Evolutionary conservation across 2,888 invertebrate species (phyloP), one percentile per base, ranked within the genome.

Genomic region (Tipula lateralis): DNA sequence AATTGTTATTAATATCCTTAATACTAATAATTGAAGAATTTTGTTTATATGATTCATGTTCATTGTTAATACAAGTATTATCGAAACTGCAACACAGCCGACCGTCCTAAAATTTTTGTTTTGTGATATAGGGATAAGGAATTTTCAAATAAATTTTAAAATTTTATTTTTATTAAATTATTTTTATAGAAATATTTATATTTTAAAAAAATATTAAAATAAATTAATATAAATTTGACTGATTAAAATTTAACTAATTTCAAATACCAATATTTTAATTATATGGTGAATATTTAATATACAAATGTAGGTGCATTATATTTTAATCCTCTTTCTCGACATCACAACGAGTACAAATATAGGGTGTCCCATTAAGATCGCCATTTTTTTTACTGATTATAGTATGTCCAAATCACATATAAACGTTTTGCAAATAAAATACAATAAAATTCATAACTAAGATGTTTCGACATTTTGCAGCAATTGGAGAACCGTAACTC

Each of bases 41-140:
- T 12, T n/a, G 84, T 83, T 84, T 36, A 85, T n/a, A 29, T 34
- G 30, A 34, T 83, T 82, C 16, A 19, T 12, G 29, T 85, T 83
- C 29, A 86, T 84, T 86, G 86, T 86, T 85, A 87, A 85, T 85
- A 85, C 87, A 87, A 86, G 84, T 86, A 87, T 86, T 86, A 86
- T 86, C 85, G 86, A 86, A 86, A 86, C 86, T 87, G 86, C 87
- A 87, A 85, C 86, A 87, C 86, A 87, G 85, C 85, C 86, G 86
- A 85, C 87, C 87, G 85, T 87, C 87, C 87, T 87, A 86, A n/a
- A 32, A 66, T 24, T 84, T 34, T 82, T 82, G 82, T n/a, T 82
- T 29, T 30, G 29, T 82, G 29, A 32, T 82, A 66, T 66, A 66
- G 13, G 82, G 30, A 30, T 82, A 82, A 32, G 82, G 5, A 32